Evolutionary conservation across 1,140 invertebrate species (phyloP).

Genomic region (Scaptomyza montana): DNA sequence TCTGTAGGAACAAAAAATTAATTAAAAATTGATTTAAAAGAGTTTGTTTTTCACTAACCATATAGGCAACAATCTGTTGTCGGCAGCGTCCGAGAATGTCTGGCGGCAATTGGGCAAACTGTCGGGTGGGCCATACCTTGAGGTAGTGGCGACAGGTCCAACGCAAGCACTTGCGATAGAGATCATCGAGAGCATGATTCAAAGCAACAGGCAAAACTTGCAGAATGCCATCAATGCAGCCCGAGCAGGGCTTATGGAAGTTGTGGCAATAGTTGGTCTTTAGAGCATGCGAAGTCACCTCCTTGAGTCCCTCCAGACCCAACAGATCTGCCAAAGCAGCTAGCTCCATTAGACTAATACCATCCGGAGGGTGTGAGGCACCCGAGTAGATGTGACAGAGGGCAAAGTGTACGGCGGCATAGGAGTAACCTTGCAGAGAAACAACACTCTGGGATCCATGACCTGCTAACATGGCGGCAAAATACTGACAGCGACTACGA

Average conservation of each 20-base stretch:
- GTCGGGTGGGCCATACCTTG: conserved; percentile 93
- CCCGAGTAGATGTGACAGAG: conserved; percentile 96
- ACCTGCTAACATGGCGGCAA: conserved; percentile 94
- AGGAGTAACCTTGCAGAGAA: conserved; percentile 92
- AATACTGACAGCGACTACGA: conserved; percentile 94
- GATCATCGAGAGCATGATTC: conserved; percentile 93
- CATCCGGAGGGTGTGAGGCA: conserved; percentile 91
- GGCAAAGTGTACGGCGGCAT: conserved; percentile 93
- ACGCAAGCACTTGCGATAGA: conserved; percentile 92
- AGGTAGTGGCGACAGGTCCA: conserved; percentile 94
- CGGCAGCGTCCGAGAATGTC: conserved; percentile 92
- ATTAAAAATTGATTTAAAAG: no score
- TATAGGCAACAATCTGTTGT: conserved; percentile 89
- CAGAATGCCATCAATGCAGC: conserved; percentile 90
- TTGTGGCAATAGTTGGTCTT: conserved; percentile 95
- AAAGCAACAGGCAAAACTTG: conserved; percentile 92
- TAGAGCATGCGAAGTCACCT: conserved; percentile 93
- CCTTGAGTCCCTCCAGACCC: conserved; percentile 94
- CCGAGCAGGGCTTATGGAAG: conserved; percentile 88
- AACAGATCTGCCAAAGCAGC: conserved; percentile 94
- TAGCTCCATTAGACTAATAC: conserved; percentile 93
- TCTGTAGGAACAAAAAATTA: conserved; percentile 76
- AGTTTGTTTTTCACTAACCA: conserved; percentile 55
- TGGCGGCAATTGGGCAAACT: conserved; percentile 91
- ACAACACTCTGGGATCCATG: conserved; percentile 93